A percentile compares a stretch with the other conserved stretches of the same genome.
These are phyloP conservation scores for Camelus dromedarius DNA, from an alignment of 2,113 vertebrate species.

Conservation along the genomic window DNA sequence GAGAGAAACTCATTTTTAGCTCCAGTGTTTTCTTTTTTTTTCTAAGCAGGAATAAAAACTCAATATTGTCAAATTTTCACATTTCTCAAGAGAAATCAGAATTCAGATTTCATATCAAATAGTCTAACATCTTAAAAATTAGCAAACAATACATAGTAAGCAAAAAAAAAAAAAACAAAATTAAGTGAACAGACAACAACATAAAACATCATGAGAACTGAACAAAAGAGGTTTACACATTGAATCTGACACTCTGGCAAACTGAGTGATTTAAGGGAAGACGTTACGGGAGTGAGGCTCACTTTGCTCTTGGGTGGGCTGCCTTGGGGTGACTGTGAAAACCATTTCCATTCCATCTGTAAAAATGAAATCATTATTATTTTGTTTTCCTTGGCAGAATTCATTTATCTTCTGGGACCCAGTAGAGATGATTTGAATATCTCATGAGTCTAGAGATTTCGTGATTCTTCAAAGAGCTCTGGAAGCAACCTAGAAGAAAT, in stretches of 20 bases:
- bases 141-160: not conserved
- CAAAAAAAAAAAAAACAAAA: not conserved
- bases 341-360: constrained; percentile 22
- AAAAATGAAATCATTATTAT: constrained; percentile 5
- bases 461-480: not conserved
- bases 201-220: not conserved
- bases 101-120: not conserved
- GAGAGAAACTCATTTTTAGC: not conserved
- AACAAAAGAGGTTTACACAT: not conserved
- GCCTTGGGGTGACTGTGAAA: not conserved
- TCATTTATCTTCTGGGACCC: not conserved
- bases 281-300: not conserved
- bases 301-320: not conserved
- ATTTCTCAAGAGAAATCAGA: not conserved
- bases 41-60: not conserved
- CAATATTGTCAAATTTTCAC: not conserved
- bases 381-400: not conserved
- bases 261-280: not conserved
- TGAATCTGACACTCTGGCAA: not conserved
- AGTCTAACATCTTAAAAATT: not conserved
- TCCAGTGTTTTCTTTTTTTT: not conserved
- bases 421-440: not conserved
- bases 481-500: not conserved
- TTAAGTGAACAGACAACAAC: not conserved
- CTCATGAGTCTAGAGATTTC: not conserved